Evolutionary conservation across 2,888 invertebrate species (phyloP).

Genomic region (Escarpia spicata): DNA sequence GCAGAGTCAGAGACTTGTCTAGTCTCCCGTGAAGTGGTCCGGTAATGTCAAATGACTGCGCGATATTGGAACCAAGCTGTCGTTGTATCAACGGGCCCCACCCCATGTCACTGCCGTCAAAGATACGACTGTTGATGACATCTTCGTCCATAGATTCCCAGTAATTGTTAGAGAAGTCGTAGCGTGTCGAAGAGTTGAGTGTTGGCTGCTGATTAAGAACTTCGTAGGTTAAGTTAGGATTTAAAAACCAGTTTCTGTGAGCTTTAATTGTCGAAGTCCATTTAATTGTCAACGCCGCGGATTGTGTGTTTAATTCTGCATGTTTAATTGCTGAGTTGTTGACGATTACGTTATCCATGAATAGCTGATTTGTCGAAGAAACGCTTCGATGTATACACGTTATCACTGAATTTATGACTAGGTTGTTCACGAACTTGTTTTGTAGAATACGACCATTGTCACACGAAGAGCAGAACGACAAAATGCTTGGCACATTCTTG

Average conservation of each 20-base stretch:
- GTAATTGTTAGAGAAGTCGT: not conserved
- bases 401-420: not conserved
- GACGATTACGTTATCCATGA: not conserved
- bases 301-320: not conserved
- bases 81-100: not conserved
- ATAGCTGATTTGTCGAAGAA: not conserved
- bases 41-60: not conserved
- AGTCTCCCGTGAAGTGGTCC: constrained; percentile 13
- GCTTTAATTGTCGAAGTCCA: not conserved
- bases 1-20: constrained; percentile 18
- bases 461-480: not conserved
- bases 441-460: not conserved
- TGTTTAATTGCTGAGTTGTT: not conserved
- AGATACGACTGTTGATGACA: not conserved
- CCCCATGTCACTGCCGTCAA: not conserved
- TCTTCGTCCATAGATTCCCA: not conserved
- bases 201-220: not conserved
- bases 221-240: not conserved
- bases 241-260: not conserved
- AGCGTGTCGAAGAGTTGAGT: not conserved
- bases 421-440: not conserved
- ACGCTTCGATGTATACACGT: not conserved
- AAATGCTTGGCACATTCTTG: no score
- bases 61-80: not conserved
- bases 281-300: not conserved